phyloP scores from a whole-genome alignment of 2,797 vertebrate species.

The Danio choprae region DNA sequence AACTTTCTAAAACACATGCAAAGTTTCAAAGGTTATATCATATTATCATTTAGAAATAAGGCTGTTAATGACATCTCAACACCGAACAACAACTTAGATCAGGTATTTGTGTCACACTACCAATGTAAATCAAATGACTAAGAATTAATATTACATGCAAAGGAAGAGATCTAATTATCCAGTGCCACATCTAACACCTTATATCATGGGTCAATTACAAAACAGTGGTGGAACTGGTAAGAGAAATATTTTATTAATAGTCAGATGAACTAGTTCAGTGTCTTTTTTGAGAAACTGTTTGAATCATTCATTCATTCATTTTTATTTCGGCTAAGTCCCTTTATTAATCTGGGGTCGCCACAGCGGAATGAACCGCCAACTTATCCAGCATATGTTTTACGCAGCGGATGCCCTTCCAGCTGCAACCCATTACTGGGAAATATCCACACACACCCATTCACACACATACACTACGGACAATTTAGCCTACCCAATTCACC shows the following conservation, averaged over 20 bases:
- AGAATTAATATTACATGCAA: slow-evolving; percentile 62
- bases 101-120: slow-evolving; percentile 44
- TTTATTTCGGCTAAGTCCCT: too few species aligned
- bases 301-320: too few species aligned
- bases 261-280: slow-evolving; percentile 2
- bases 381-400: too few species aligned
- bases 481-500: too few species aligned
- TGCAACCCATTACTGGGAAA: too few species aligned
- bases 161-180: slow-evolving; percentile 62
- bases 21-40: slow-evolving; percentile 1
- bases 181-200: slow-evolving; percentile 64
- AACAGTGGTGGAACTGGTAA: slow-evolving; percentile 57
- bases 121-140: slow-evolving; percentile 61
- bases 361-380: too few species aligned
- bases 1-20: slow-evolving; percentile 68
- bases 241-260: slow-evolving; percentile 60
- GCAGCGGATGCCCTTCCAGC: too few species aligned
- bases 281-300: not conserved
- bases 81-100: slow-evolving; percentile 47
- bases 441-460: too few species aligned
- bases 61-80: slow-evolving; percentile 29
- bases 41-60: slow-evolving; percentile 5
- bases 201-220: slow-evolving; percentile 64
- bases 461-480: too few species aligned
- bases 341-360: too few species aligned